Base-by-base conservation (phyloP, 2,888 invertebrate species). In the Cantharis lateralis region DNA sequence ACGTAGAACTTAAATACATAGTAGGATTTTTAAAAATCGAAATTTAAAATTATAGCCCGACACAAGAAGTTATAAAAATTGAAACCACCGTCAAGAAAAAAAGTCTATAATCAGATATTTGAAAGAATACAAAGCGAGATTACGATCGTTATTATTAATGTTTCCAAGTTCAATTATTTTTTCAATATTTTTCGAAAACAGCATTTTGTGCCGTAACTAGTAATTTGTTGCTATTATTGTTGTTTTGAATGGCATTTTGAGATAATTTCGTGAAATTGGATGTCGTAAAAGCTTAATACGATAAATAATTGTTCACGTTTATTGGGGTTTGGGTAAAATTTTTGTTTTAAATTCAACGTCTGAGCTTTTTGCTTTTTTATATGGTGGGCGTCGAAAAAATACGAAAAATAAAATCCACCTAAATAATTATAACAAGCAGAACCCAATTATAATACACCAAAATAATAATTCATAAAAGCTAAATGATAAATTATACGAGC, bases 1-100 rank as follows among this genome's bases (percentile, higher is more conserved):
- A 86, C 86, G 86, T 86, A 85, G 82, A 79, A 83, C 81, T 82
- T 86, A 86, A 86, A 86, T 84, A 86, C 82, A 85, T 85, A 82
- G 84, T 84, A 77, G 84, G 83, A 84, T 85, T 85, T 85, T 85
- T 81, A 84, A 86, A 86, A 86, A 84, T 85, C 84, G 85, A 85
- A 86, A 85, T 85, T 83, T 85, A 80, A 86, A 86, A 86, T 86
- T 86, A 86, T 85, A 86, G 85, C 83, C 84, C 81, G 62, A 66
- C 15, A 75, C 83, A 80, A 83, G 83, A 82, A 83, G 82, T 83
- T 83, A 83, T 86, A 85, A 85, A 86, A 85, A 85, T 86, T 82
- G 85, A 85, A 85, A 84, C 80, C 80, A 79, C 80, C 76, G 78
- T 81, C 79, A 11, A 80, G 82, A 83, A 84, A 82, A 81, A 81